Evolutionary conservation across 2,113 vertebrate genomes (phyloP), one percentile per base, ranked within the genome.

Genomic region (Triplophysa dalaica): DNA sequence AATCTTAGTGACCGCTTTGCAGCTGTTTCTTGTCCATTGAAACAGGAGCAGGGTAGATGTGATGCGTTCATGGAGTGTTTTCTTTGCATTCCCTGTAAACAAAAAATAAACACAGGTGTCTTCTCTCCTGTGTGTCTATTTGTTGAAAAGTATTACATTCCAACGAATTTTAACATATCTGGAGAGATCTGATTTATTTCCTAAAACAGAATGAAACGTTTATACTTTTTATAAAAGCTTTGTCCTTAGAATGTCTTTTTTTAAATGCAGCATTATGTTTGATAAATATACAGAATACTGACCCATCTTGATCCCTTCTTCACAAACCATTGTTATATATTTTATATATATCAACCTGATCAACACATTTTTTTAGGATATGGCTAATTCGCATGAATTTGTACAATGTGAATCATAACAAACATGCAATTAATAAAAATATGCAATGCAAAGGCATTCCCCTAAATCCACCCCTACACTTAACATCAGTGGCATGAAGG

Each of bases 21-120:
- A 77, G 38, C 63, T 70, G 41, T 61, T 80, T 80, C 63, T 16
- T 64, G 11, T 50, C 41, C 77, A 58, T 65, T 65, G 58, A 83
- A 79, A 79, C 58, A 19, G 58, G 83, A 70, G 33, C 61, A 41
- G 83, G 72, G 54, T 26, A 66, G 70, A 85, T 74, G 58, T 81
- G 87, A 87, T 88, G 83, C 83, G 84, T 87, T 90, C 88, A 43
- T 83, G 84, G 77, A 87, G 78, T 80, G 52, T 86, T 75, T 62
- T 77, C 69, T 85, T 85, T 26, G 72, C 70, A 85, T 75, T 86
- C 80, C 84, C 77, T 58, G 79, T 86, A 87, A 85, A 84, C 83
- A 86, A 87, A 90, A 86, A 89, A 24, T 2, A 24, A 80, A 83
- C 80, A 88, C 88, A 85, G 69, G 74, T 50, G 76, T 84, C 84